These are phyloP conservation scores for Coronaproctus castanopsis DNA, from an alignment of 2,888 invertebrate genomes.

Conservation along the genomic window DNA sequence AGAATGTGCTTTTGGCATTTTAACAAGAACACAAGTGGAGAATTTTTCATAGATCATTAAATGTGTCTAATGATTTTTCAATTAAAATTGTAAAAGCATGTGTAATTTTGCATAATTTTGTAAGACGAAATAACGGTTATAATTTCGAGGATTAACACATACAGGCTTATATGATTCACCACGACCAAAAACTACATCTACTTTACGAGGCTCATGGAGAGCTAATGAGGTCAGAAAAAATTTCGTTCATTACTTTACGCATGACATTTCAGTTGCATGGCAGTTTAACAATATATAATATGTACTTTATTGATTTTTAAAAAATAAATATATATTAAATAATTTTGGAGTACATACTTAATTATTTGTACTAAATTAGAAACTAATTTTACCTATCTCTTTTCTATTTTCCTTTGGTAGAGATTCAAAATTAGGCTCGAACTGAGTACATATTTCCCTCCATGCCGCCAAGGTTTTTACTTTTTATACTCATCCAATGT, in stretches of 20 bases:
- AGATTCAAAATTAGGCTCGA: no score
- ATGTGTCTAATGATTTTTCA: slow-evolving; percentile 19
- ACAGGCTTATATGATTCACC: slow-evolving; percentile 16
- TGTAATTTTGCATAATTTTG: slow-evolving; percentile 18
- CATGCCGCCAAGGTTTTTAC: no score
- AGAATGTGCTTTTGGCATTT: slow-evolving; percentile 21
- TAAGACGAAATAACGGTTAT: slow-evolving; percentile 16
- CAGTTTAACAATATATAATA: no score
- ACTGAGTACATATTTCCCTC: no score
- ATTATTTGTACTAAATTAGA: no score
- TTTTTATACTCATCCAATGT: no score
- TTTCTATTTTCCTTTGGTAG: no score
- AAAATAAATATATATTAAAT: no score
- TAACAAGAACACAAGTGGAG: slow-evolving; percentile 24
- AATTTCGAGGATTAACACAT: slow-evolving; percentile 15
- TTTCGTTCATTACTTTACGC: slow-evolving; percentile 9
- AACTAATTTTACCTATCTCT: no score
- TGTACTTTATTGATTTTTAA: no score
- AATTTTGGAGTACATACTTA: no score
- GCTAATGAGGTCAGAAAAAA: slow-evolving; percentile 4
- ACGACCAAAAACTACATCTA: not conserved
- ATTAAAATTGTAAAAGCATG: slow-evolving; percentile 22
- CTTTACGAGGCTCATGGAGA: not conserved
- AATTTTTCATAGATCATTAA: slow-evolving; percentile 23
- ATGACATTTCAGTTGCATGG: no score